These are phyloP conservation scores for Orthosia incerta DNA, from an alignment of 2,888 invertebrate genomes.

Conservation along the genomic window DNA sequence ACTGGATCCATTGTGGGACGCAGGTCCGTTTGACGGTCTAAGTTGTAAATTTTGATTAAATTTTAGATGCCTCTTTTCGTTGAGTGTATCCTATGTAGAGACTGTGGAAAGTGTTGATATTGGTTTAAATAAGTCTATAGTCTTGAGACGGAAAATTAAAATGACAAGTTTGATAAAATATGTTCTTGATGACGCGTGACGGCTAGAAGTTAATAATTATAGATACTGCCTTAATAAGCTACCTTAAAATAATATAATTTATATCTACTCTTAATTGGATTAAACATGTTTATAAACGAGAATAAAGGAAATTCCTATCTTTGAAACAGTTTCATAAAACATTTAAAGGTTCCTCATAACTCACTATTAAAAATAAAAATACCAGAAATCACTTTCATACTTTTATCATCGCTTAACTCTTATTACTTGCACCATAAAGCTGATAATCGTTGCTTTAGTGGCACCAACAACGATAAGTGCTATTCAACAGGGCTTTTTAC, in stretches of 20 bases:
- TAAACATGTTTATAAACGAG: neutral
- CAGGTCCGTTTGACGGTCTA: constrained; percentile 69
- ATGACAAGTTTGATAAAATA: neutral
- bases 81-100: neutral
- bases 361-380: constrained; percentile 49
- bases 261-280: neutral
- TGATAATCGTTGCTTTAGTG: constrained; percentile 80
- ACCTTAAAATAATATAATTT: too few species aligned
- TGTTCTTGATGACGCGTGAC: neutral
- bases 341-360: constrained; percentile 23
- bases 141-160: neutral
- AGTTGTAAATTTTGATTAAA: constrained; percentile 65
- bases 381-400: constrained; percentile 41
- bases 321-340: constrained; percentile 24
- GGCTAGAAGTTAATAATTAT: neutral
- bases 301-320: neutral
- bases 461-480: constrained; percentile 77
- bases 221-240: too few species aligned
- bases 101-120: constrained; percentile 1
- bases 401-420: constrained; percentile 59
- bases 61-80: constrained; percentile 41
- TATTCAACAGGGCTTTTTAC: constrained; percentile 79
- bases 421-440: constrained; percentile 69
- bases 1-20: constrained; percentile 76
- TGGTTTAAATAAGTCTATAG: neutral